Percentiles rank a stretch among this genome's conserved stretches.
Evolutionary conservation across 2,113 vertebrate genomes (phyloP).

Genomic region (Lophura nycthemera): DNA sequence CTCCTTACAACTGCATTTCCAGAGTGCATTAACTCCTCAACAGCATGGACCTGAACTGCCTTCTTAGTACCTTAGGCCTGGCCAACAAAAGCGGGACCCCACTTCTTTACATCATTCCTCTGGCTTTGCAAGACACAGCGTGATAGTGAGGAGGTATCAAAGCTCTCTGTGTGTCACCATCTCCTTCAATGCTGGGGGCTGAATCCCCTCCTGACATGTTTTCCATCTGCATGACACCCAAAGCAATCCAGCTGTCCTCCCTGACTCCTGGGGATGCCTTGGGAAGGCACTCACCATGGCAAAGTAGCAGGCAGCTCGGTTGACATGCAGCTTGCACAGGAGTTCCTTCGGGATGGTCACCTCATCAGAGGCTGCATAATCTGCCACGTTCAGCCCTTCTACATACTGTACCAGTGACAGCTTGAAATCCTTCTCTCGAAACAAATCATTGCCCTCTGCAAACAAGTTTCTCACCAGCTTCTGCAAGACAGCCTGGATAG

Average conservation of each 20-base stretch:
- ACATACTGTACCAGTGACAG: conserved; percentile 85
- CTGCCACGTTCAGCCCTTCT: conserved; percentile 88
- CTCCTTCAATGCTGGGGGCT: background rate
- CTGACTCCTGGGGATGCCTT: background rate
- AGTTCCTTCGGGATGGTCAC: conserved; percentile 83
- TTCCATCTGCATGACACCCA: background rate
- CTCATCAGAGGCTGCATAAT: conserved; percentile 84
- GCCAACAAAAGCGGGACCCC: background rate
- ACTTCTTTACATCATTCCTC: background rate
- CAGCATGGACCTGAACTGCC: background rate
- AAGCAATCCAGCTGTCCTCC: background rate
- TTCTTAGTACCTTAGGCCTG: background rate
- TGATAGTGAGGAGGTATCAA: background rate
- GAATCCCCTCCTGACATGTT: background rate
- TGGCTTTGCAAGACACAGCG: background rate
- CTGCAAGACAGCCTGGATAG: conserved; percentile 85
- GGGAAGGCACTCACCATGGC: conserved; percentile 84
- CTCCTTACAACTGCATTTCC: background rate
- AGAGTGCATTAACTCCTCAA: background rate
- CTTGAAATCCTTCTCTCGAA: conserved; percentile 83
- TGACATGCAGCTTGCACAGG: conserved; percentile 89
- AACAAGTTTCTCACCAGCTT: conserved; percentile 90
- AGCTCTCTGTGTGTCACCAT: background rate
- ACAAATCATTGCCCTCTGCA: conserved; percentile 89
- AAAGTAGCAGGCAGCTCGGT: conserved; percentile 89